Conservation (phyloP, 2,888 invertebrate species). For the Myopa testacea region DNA sequence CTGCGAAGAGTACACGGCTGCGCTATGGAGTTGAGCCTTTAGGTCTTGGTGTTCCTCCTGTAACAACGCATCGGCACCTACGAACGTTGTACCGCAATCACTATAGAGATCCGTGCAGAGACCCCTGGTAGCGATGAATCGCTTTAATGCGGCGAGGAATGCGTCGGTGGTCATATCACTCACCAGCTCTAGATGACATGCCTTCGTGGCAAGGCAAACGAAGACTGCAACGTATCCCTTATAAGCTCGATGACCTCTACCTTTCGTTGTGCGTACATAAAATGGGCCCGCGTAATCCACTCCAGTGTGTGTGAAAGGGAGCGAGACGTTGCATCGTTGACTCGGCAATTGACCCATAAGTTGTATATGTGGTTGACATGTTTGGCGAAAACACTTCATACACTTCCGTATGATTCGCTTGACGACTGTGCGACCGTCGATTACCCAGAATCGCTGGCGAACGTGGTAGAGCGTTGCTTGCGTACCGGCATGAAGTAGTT, state of each 20-base stretch:
- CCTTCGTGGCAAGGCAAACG: slow-evolving; percentile 39
- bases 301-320: slow-evolving; percentile 35
- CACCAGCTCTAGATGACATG: slow-evolving; percentile 44
- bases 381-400: slow-evolving; percentile 11
- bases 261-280: slow-evolving; percentile 36
- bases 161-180: slow-evolving; percentile 33
- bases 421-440: not conserved
- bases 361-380: not conserved
- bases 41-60: not conserved
- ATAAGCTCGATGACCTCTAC: slow-evolving; percentile 35
- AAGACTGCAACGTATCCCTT: slow-evolving; percentile 43
- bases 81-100: slow-evolving; percentile 2
- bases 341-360: slow-evolving; percentile 3
- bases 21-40: slow-evolving; percentile 13
- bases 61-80: not conserved
- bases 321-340: not conserved
- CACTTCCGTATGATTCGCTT: slow-evolving; percentile 10
- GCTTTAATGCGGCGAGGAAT: slow-evolving; percentile 9
- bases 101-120: not conserved
- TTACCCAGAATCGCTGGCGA: slow-evolving; percentile 1
- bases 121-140: not conserved
- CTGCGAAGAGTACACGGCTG: slow-evolving; percentile 6
- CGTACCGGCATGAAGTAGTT: slow-evolving; percentile 7
- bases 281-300: slow-evolving; percentile 42
- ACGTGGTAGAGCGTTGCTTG: not conserved